Evolutionary conservation across 2,113 vertebrate genomes (phyloP), one percentile per base, ranked within the genome.

Genomic region (Zosterops lateralis): DNA sequence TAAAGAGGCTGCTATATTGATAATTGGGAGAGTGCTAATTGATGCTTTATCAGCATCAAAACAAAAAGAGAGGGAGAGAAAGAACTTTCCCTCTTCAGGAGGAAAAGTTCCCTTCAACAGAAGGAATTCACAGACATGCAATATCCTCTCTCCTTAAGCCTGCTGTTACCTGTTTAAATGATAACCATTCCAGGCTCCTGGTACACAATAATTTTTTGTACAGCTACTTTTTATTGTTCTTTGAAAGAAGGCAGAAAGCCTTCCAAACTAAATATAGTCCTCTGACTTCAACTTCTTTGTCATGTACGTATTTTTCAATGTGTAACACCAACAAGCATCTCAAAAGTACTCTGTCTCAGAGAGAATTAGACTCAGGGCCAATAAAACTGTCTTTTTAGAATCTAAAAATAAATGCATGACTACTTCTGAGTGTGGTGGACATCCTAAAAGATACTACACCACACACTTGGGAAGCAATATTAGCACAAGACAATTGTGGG

Each of bases 231-330:
- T 14, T n/a, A 40, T 4, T 65, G 16, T 19, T 82, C 28, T 73
- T 71, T 64, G 38, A 83, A 88, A 95, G 29, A 40, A 45, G 17
- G n/a, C 31, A 85, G 34, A 67, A 83, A 68, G 21, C 32, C 42
- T 70, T 70, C 32, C 5, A 29, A 84, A 90, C 47, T 17, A 91
- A 75, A 91, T 12, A n/a, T 0, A 19, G 18, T 40, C 22, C 44
- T 88, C 38, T 17, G 4, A 85, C 61, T 36, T 56, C 32, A 38
- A 47, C 17, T 81, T 78, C 31, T 38, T 16, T 53, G n/a, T 72
- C 0, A 0, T 32, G 22, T 15, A 67, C 6, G 12, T 24, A 16
- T 86, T 89, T 78, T 73, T 29, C 44, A 61, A 56, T 0, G 1
- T 18, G 26, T 44, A 75, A 77, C 32, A 75, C 3, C 2, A 3